These are phyloP conservation scores for Melanerpes formicivorus DNA, from an alignment of 2,113 vertebrate genomes.

Conservation along the genomic window DNA sequence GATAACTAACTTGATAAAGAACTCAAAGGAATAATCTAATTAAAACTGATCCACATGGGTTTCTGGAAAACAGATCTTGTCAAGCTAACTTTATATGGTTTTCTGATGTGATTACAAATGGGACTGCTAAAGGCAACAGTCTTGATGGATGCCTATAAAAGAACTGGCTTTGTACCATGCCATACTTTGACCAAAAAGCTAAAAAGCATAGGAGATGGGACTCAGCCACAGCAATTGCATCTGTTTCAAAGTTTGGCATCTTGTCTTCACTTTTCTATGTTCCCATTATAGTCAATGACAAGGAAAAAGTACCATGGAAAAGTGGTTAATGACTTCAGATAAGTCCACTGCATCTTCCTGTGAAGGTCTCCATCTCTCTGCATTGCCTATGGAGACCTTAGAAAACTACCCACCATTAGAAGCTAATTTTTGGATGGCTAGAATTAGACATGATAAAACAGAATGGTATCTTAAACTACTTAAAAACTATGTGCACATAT, in stretches of 20 bases:
- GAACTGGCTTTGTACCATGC: not conserved
- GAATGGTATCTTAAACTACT: not conserved
- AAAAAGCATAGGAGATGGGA: slow-evolving; percentile 19
- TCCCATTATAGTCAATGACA: not conserved
- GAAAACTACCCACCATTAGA: not conserved
- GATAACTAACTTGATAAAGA: slow-evolving; percentile 60
- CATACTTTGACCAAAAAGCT: slow-evolving; percentile 7
- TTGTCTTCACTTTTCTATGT: not conserved
- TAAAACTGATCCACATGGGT: slow-evolving; percentile 20
- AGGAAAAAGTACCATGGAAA: not conserved
- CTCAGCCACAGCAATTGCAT: not conserved
- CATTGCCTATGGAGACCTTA: not conserved
- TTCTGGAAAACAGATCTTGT: slow-evolving; percentile 62
- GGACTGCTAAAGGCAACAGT: slow-evolving; percentile 21
- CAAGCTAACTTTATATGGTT: slow-evolving; percentile 46
- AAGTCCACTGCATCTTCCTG: not conserved
- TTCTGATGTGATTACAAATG: slow-evolving; percentile 66
- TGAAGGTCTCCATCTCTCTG: not conserved
- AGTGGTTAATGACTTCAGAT: not conserved
- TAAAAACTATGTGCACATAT: not conserved
- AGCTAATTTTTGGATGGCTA: not conserved
- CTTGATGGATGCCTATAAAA: slow-evolving; percentile 14
- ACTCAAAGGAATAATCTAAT: slow-evolving; percentile 50
- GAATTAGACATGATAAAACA: not conserved
- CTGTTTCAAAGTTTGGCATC: slow-evolving; percentile 28